Evolutionary conservation across 2,888 invertebrate species (phyloP).

Genomic region (Drosophila neutralis): DNA sequence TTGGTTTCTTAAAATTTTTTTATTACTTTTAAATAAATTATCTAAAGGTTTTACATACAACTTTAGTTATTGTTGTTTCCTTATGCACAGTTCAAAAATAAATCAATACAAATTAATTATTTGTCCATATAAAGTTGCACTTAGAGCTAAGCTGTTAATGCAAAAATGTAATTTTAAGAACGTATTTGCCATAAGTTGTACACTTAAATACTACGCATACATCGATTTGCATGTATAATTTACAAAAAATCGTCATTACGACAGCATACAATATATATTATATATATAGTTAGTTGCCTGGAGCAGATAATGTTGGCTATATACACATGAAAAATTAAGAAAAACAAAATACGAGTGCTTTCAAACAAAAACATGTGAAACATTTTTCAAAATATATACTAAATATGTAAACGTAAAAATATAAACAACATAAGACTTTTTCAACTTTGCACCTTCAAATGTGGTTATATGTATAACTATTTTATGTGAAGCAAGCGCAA

Average conservation of each 20-base stretch:
- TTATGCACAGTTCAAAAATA: constrained; percentile 43
- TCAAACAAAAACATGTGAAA: constrained; percentile 6
- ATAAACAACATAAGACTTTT: constrained; percentile 13
- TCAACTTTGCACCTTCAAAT: constrained; percentile 13
- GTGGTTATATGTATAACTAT: constrained; percentile 4
- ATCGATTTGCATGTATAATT: constrained; percentile 44
- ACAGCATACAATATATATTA: constrained; percentile 47
- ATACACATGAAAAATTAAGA: constrained; percentile 39
- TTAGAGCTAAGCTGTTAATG: constrained; percentile 25
- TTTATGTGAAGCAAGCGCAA: constrained; percentile 17
- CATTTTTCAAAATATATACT: constrained; percentile 1
- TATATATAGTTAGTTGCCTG: constrained; percentile 38
- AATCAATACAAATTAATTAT: constrained; percentile 47
- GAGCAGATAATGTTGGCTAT: constrained; percentile 47
- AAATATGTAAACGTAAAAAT: constrained; percentile 3
- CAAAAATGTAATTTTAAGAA: constrained; percentile 38
- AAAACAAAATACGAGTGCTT: constrained; percentile 5
- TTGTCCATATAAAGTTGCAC: constrained; percentile 24
- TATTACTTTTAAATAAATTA: constrained; percentile 77
- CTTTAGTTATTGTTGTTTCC: constrained; percentile 56
- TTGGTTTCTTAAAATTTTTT: constrained; percentile 50
- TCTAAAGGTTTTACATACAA: constrained; percentile 70
- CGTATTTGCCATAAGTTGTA: constrained; percentile 21
- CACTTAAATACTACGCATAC: constrained; percentile 17
- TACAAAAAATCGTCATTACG: constrained; percentile 54